Conservation (phyloP, 2,888 invertebrate species). For the Pristionchus exspectatus region DNA sequence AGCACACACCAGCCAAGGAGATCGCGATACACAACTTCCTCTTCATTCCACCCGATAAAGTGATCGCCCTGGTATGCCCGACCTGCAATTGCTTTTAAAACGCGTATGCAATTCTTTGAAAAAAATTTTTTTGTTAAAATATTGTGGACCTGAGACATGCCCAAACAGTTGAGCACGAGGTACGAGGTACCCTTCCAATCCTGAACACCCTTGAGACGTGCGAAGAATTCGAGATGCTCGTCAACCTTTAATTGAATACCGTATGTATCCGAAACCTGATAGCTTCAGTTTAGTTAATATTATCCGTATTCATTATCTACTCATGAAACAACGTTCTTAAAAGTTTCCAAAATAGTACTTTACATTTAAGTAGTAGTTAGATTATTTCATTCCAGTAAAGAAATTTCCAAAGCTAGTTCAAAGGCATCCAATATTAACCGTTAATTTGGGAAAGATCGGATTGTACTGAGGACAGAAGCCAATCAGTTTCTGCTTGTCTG, state of each 20-base stretch:
- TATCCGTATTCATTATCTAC: too few relatives aligned
- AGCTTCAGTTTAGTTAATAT: too few relatives aligned
- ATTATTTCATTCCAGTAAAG: not conserved
- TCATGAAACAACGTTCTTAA: too few relatives aligned
- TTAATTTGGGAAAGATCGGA: constrained; percentile 27
- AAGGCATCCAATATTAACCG: not conserved
- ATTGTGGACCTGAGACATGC: constrained; percentile 44
- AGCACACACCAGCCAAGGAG: constrained; percentile 61
- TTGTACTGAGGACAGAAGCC: constrained; percentile 30
- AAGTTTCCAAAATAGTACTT: too few relatives aligned
- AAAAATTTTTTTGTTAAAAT: too few relatives aligned
- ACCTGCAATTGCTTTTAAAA: too few relatives aligned
- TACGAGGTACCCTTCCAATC: constrained; percentile 54
- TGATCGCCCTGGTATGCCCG: not conserved
- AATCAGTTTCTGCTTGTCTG: not conserved
- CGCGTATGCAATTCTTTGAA: too few relatives aligned
- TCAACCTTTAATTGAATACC: constrained; percentile 62
- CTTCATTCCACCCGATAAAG: constrained; percentile 74
- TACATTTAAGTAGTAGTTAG: too few relatives aligned
- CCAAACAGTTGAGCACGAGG: constrained; percentile 15
- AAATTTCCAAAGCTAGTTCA: not conserved
- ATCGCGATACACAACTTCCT: constrained; percentile 49
- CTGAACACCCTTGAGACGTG: constrained; percentile 67
- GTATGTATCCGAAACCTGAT: too few relatives aligned
- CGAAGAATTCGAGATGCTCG: constrained; percentile 75